Evolutionary conservation across 1,140 invertebrate genomes (phyloP).

Genomic region (Xylocopa sonorina): DNA sequence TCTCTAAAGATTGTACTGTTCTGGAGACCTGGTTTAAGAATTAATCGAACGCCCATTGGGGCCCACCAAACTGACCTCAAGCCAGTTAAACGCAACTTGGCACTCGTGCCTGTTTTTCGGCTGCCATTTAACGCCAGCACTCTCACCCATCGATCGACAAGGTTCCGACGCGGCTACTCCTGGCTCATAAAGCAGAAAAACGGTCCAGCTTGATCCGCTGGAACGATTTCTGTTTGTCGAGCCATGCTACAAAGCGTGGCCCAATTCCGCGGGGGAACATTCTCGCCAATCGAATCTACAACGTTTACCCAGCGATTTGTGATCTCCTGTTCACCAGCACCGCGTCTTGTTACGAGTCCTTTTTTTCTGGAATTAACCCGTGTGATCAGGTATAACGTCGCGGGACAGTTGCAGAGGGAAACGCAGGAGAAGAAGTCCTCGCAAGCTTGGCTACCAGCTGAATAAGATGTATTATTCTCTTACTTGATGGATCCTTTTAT

Average conservation of each 20-base stretch:
- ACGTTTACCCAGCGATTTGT: slow-evolving; percentile 44
- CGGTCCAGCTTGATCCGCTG: neutral
- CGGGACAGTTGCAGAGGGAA: too few species aligned
- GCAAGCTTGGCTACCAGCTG: too few species aligned
- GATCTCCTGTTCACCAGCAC: slow-evolving; percentile 41
- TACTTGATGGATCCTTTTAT: neutral
- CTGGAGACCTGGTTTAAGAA: too few species aligned
- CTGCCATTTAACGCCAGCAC: neutral
- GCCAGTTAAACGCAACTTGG: too few species aligned
- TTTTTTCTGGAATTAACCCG: slow-evolving; percentile 32
- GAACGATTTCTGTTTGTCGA: slow-evolving; percentile 40
- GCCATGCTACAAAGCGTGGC: slow-evolving; percentile 20
- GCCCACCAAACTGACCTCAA: too few species aligned
- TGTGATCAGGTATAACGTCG: too few species aligned
- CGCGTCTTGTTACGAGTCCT: slow-evolving; percentile 26
- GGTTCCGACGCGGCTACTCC: neutral
- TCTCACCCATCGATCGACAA: neutral
- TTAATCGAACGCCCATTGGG: too few species aligned
- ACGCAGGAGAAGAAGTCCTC: neutral
- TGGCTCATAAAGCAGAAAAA: slow-evolving; percentile 26
- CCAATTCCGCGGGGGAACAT: slow-evolving; percentile 31
- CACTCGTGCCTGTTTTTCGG: neutral
- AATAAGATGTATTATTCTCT: slow-evolving; percentile 1
- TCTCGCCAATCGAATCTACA: slow-evolving; percentile 43
- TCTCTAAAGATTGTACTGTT: too few species aligned